Percentiles rank a stretch among this genome's conserved stretches.
phyloP scores from a whole-genome alignment of 1,140 invertebrate genomes.

The Dryas iulia region DNA sequence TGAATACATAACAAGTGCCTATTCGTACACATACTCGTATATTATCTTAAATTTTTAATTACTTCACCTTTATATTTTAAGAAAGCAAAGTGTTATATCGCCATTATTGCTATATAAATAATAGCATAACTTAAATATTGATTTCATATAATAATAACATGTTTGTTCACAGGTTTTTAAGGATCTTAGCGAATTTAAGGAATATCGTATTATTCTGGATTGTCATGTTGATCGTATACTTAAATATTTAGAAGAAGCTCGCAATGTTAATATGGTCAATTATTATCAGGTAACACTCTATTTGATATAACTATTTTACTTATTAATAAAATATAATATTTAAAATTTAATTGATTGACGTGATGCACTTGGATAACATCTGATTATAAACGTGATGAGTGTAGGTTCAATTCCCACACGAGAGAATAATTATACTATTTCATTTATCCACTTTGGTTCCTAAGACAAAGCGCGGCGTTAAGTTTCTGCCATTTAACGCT shows the following conservation, averaged over 20 bases:
- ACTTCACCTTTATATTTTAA: neutral
- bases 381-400: too few relatives aligned
- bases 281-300: slow-evolving; percentile 82
- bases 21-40: too few relatives aligned
- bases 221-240: slow-evolving; percentile 85
- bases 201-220: slow-evolving; percentile 91
- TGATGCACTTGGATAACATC: too few relatives aligned
- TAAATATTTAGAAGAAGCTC: slow-evolving; percentile 86
- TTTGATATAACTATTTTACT: neutral
- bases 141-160: neutral
- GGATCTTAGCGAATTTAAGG: slow-evolving; percentile 60
- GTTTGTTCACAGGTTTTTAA: slow-evolving; percentile 58
- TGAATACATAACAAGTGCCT: neutral
- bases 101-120: neutral
- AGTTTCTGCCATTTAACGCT: too few relatives aligned
- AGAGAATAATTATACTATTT: too few relatives aligned
- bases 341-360: neutral
- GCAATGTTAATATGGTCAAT: slow-evolving; percentile 88
- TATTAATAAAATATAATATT: neutral
- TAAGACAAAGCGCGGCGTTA: too few relatives aligned
- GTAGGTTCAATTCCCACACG: too few relatives aligned
- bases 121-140: neutral
- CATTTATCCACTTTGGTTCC: too few relatives aligned
- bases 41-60: neutral
- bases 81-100: neutral